Evolutionary conservation across 2,888 invertebrate species (phyloP).

Genomic region (Dynastes maya): DNA sequence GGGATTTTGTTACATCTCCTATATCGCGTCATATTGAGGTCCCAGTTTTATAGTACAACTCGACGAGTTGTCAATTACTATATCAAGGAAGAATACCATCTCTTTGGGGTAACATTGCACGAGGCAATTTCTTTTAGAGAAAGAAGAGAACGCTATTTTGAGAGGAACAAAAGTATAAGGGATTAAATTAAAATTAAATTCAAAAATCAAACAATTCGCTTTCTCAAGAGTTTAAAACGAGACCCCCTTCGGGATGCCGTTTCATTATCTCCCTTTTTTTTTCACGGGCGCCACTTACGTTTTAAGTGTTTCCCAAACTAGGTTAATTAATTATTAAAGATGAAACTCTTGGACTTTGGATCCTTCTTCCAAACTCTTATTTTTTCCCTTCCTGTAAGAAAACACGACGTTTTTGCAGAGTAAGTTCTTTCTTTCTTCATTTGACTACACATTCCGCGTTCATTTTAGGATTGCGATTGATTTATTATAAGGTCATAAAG

Average conservation of each 20-base stretch:
- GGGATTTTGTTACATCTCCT: slow-evolving; percentile 54
- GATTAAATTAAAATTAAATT: slow-evolving; percentile 8
- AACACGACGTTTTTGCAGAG: background rate
- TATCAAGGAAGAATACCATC: slow-evolving; percentile 12
- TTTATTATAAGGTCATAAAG: slow-evolving; percentile 1
- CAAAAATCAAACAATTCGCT: slow-evolving; percentile 8
- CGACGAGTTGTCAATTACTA: slow-evolving; percentile 36
- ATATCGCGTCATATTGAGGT: slow-evolving; percentile 55
- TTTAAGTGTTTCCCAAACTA: background rate
- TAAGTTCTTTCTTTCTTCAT: background rate
- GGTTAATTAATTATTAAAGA: slow-evolving; percentile 9
- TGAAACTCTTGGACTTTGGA: background rate
- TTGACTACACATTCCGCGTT: background rate
- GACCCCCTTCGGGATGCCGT: background rate
- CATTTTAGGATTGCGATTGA: background rate
- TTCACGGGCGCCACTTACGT: background rate
- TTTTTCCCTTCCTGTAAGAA: background rate
- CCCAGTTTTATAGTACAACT: slow-evolving; percentile 29
- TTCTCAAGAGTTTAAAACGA: background rate
- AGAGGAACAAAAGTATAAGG: background rate
- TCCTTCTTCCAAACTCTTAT: background rate
- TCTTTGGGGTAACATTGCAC: slow-evolving; percentile 9
- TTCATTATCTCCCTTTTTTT: slow-evolving; percentile 13
- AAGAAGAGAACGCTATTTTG: background rate
- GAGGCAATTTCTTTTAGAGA: slow-evolving; percentile 1